These are phyloP conservation scores for Gadopsis marmoratus DNA, from an alignment of 2,797 vertebrate species.

Conservation along the genomic window DNA sequence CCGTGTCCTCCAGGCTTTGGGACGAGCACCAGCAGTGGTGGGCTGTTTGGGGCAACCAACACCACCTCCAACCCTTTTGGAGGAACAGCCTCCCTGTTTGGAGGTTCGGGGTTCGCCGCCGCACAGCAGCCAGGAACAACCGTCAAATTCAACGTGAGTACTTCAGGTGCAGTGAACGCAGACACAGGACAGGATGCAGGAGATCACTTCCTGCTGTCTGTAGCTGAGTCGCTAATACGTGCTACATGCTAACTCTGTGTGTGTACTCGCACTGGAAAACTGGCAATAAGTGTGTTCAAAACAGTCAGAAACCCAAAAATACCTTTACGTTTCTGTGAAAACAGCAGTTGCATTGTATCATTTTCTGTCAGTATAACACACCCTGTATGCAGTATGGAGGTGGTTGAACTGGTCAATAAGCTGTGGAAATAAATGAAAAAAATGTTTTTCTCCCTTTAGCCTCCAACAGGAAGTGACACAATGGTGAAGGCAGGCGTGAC, in stretches of 20 bases:
- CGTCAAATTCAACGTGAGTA: slow-evolving; percentile 95
- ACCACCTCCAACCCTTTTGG: slow-evolving; percentile 95
- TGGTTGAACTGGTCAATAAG: not conserved
- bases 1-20: slow-evolving; percentile 87
- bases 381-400: not conserved
- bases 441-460: slow-evolving; percentile 75
- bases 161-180: not conserved
- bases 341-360: too few relatives aligned
- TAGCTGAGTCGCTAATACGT: too few relatives aligned
- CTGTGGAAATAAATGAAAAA: not conserved
- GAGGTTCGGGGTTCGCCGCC: slow-evolving; percentile 89
- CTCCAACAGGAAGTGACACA: slow-evolving; percentile 93
- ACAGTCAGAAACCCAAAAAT: too few relatives aligned
- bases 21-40: slow-evolving; percentile 92
- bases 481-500: slow-evolving; percentile 97
- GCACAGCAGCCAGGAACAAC: slow-evolving; percentile 92
- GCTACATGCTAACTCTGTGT: too few relatives aligned
- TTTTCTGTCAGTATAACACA: too few relatives aligned
- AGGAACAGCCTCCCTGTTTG: slow-evolving; percentile 90
- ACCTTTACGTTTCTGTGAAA: too few relatives aligned
- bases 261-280: too few relatives aligned
- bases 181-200: too few relatives aligned
- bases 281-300: too few relatives aligned
- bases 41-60: slow-evolving; percentile 94
- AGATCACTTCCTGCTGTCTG: too few relatives aligned